Evolutionary conservation across 2,113 vertebrate species (phyloP).

Genomic region (Asarcornis scutulata): DNA sequence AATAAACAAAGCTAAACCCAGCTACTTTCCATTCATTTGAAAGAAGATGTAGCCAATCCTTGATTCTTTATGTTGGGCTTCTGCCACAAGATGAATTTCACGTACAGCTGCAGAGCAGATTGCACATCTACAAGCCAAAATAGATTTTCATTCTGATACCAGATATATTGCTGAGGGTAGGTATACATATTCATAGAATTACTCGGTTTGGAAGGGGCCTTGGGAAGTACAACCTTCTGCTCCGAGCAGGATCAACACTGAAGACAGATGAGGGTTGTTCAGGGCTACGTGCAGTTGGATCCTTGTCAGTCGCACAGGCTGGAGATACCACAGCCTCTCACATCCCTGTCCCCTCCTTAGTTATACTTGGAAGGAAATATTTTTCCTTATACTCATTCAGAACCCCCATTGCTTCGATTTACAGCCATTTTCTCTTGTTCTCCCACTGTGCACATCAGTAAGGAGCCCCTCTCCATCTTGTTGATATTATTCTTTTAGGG

Average conservation of each 20-base stretch:
- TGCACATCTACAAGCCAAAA: background rate
- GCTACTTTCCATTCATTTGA: constrained; percentile 32
- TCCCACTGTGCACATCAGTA: background rate
- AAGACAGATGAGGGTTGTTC: background rate
- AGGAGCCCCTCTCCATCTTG: background rate
- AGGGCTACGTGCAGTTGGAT: background rate
- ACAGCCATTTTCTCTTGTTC: background rate
- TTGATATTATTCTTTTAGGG: background rate
- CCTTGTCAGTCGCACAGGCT: background rate
- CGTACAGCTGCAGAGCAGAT: constrained; percentile 36
- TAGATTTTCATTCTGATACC: background rate
- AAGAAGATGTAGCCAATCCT: constrained; percentile 44
- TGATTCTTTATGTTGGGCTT: constrained; percentile 42
- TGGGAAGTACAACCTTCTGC: background rate
- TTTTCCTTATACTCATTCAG: background rate
- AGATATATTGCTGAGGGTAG: background rate
- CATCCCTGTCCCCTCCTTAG: background rate
- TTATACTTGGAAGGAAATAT: background rate
- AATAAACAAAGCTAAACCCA: constrained; percentile 31
- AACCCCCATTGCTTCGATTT: background rate
- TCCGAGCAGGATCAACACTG: background rate
- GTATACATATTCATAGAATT: background rate
- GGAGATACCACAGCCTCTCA: fast-evolving
- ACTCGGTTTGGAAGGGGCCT: background rate
- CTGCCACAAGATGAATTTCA: constrained; percentile 47